Percentiles rank a stretch among this genome's conserved stretches.
These are phyloP conservation scores for Pygoscelis adeliae DNA, from an alignment of 2,113 vertebrate species.

Conservation along the genomic window DNA sequence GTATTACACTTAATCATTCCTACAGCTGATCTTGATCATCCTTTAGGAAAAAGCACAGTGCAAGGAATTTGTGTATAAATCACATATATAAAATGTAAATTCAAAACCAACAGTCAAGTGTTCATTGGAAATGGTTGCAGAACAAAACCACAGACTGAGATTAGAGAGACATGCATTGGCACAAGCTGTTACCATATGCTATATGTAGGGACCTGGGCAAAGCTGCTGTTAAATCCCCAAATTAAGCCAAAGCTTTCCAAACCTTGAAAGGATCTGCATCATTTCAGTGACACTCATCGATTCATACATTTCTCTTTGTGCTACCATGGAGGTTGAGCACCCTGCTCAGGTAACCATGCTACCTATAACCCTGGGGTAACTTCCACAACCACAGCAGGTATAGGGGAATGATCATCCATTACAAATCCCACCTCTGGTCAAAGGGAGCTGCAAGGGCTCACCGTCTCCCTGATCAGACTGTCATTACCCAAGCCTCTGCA, in stretches of 20 bases:
- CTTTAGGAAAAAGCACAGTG: background rate
- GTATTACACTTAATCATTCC: background rate
- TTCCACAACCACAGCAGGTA: background rate
- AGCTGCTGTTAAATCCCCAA: background rate
- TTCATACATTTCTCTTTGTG: background rate
- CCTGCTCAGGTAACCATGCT: background rate
- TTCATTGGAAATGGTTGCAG: background rate
- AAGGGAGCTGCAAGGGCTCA: background rate
- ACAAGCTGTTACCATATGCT: background rate
- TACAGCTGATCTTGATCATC: background rate
- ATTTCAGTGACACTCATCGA: rapidly evolving
- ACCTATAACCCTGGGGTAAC: background rate
- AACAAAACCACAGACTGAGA: background rate
- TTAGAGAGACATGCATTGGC: background rate
- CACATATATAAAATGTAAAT: background rate
- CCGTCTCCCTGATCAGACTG: background rate
- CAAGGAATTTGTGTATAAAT: background rate
- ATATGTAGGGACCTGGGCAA: background rate
- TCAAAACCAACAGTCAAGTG: background rate
- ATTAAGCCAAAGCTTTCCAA: background rate
- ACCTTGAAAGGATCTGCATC: background rate
- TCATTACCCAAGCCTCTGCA: background rate
- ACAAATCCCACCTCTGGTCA: background rate
- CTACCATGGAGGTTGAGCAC: rapidly evolving
- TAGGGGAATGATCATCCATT: background rate